Base-by-base conservation (phyloP, 2,113 vertebrate species). In the Lepisosteus osseus region DNA sequence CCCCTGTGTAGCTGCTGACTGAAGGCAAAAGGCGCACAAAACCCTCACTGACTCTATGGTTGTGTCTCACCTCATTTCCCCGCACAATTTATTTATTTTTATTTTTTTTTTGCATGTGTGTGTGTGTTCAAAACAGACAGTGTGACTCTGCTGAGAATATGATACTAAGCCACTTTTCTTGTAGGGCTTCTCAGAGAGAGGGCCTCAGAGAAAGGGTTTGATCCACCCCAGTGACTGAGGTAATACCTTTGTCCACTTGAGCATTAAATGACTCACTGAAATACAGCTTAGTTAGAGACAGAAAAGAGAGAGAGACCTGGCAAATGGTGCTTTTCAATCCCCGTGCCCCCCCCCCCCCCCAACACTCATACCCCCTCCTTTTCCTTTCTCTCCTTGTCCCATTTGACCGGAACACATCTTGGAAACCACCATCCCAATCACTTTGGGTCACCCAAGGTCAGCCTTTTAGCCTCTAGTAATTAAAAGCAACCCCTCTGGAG, bases 221-320 rank as follows among this genome's bases (percentile, higher is more conserved):
- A 90, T 91, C 85, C 91, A 93, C 90, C 79, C 88, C 85, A 92
- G 62, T 89, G 89, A 83, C 80, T 89, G 86, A 87, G 89, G 86
- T 94, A 93, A 94, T 94, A 93, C 91, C 90, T 92, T 89, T 94
- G 89, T 91, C 90, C 86, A 90, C 90, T 86, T 93, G 85, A 93
- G 91, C 90, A 93, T 92, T 93, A 92, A 94, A 94, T 91, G 90
- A 85, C 76, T 90, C 81, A 74, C 83, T 90, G 89, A 92, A 92
- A 91, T 90, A 90, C 82, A 88, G 90, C 87, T 94, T 92, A 92
- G 89, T 90, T 91, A 83, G 86, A 89, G 72, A 79, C 75, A 78
- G 61, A 55, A 29, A 74, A 67, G n/a, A 67, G 79, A 29, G 29
- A 77, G 74, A 86, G 89, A 86, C 87, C 87, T 80, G 82, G 83